Conservation (phyloP, 2,888 invertebrate species). For the Neocrepidodera transversa region DNA sequence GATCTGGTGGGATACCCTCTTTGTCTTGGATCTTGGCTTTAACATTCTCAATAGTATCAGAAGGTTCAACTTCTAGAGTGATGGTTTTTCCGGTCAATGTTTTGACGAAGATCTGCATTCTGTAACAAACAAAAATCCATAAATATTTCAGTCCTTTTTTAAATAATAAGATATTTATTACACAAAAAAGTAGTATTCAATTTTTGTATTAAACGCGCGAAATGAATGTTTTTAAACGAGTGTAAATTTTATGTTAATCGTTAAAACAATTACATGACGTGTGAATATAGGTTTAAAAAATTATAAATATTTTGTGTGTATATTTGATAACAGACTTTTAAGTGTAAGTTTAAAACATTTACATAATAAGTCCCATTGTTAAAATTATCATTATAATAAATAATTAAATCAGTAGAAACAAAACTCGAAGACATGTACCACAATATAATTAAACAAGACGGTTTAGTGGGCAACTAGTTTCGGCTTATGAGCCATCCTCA, state of each 20-base stretch:
- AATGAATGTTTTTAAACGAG: too few species aligned
- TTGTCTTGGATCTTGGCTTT: slow-evolving; percentile 70
- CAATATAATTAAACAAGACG: too few species aligned
- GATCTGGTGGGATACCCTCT: slow-evolving; percentile 77
- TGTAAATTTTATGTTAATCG: not conserved
- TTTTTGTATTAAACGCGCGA: not conserved
- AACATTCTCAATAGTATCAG: slow-evolving; percentile 69
- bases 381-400: too few species aligned
- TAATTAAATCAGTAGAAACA: too few species aligned
- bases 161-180: not conserved
- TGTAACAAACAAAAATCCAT: slow-evolving; percentile 15
- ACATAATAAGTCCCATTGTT: too few species aligned
- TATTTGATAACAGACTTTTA: too few species aligned
- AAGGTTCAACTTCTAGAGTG: slow-evolving; percentile 66
- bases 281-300: too few species aligned
- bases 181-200: not conserved
- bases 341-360: too few species aligned
- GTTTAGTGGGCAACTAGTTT: too few species aligned
- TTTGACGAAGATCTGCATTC: slow-evolving; percentile 72
- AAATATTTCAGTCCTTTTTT: not conserved
- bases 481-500: too few species aligned
- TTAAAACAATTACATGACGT: not conserved
- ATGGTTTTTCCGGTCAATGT: slow-evolving; percentile 68
- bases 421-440: too few species aligned
- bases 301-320: too few species aligned